Percentiles rank a stretch among this genome's conserved stretches.
Evolutionary conservation across 1,140 invertebrate species (phyloP).

Genomic region (Papilio polytes): DNA sequence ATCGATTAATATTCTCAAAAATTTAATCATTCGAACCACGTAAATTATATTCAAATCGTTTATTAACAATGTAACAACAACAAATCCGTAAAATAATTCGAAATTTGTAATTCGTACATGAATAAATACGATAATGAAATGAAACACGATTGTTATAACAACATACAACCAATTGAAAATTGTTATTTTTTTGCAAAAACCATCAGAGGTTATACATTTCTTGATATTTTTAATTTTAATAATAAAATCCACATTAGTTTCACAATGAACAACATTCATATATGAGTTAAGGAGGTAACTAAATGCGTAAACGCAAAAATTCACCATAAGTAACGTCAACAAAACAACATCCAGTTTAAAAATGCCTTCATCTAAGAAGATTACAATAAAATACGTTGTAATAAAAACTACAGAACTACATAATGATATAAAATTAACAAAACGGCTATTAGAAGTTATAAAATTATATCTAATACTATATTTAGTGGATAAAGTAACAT

Average conservation of each 20-base stretch:
- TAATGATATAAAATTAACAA: not conserved
- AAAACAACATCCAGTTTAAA: not conserved
- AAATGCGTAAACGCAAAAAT: not conserved
- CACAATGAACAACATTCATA: not conserved
- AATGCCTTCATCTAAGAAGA: not conserved
- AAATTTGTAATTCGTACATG: not conserved
- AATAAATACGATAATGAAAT: not conserved
- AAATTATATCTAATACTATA: not conserved
- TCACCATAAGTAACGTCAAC: not conserved
- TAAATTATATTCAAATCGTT: not conserved
- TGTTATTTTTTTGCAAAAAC: not conserved
- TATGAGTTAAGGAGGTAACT: not conserved
- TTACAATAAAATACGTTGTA: not conserved
- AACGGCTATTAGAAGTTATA: not conserved
- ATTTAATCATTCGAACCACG: not conserved
- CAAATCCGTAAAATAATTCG: not conserved
- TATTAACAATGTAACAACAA: not conserved
- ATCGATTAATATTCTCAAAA: not conserved
- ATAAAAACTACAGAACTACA: not conserved
- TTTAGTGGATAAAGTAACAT: not conserved
- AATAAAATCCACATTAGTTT: not conserved
- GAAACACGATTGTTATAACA: not conserved
- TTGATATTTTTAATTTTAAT: not conserved
- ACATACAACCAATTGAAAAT: not conserved
- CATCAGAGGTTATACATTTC: not conserved